These are phyloP conservation scores for Lepus townsendii DNA, from an alignment of 2,797 vertebrate species.

Conservation along the genomic window DNA sequence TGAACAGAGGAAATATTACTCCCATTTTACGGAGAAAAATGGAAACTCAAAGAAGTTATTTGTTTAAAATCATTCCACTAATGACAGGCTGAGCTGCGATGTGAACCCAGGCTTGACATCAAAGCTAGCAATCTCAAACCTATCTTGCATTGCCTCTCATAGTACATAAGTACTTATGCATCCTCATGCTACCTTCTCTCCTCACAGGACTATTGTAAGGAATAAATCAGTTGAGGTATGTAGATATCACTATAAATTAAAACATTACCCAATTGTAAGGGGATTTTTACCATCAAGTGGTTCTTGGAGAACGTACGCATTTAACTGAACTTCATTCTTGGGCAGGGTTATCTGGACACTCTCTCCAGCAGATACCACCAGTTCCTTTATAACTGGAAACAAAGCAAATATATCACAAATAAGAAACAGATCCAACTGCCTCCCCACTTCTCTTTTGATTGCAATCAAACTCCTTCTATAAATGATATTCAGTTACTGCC, in stretches of 20 bases:
- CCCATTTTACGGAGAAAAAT: conserved; percentile 25
- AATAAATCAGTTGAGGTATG: conserved; percentile 9
- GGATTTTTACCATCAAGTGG: conserved; percentile 89
- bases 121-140: conserved; percentile 13
- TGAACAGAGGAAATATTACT: conserved; percentile 23
- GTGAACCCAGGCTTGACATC: conserved; percentile 9
- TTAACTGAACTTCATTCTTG: conserved; percentile 94
- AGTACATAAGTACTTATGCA: conserved; percentile 5
- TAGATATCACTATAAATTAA: not conserved
- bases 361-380: conserved; percentile 97
- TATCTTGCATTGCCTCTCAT: not conserved
- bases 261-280: conserved; percentile 23
- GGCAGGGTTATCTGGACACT: conserved; percentile 96
- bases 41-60: conserved; percentile 54
- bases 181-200: not conserved
- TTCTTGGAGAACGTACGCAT: conserved; percentile 94
- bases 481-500: conserved; percentile 15
- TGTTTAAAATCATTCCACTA: conserved; percentile 64
- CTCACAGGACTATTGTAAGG: not conserved
- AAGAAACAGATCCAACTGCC: conserved; percentile 50
- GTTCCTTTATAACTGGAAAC: conserved; percentile 90
- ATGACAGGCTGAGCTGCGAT: conserved; percentile 3
- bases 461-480: conserved; percentile 5
- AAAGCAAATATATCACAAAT: conserved; percentile 62
- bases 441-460: conserved; percentile 27